Evolutionary conservation across 1,140 invertebrate genomes (phyloP).

Genomic region (Psix sp.): DNA sequence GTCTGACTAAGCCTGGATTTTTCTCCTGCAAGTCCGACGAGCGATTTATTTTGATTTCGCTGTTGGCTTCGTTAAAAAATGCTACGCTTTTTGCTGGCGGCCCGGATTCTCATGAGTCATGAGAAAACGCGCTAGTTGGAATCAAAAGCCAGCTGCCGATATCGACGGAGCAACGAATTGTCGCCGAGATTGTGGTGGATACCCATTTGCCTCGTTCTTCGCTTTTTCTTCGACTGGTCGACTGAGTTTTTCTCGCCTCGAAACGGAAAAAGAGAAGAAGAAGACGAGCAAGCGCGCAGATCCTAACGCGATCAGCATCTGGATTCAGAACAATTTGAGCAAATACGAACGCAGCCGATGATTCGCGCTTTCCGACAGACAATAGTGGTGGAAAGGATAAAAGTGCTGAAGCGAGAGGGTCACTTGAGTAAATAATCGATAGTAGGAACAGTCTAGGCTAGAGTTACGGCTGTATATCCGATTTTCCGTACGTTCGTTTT

Average conservation of each 20-base stretch:
- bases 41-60: constrained; percentile 48
- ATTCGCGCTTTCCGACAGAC: constrained; percentile 30
- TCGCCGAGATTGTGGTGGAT: constrained; percentile 51
- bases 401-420: constrained; percentile 50
- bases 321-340: constrained; percentile 25
- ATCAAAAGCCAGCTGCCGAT: constrained; percentile 44
- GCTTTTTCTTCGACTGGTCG: constrained; percentile 17
- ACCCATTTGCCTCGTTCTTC: constrained; percentile 22
- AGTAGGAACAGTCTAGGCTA: constrained; percentile 49
- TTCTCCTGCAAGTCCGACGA: background rate
- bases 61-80: constrained; percentile 28
- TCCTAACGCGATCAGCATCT: constrained; percentile 46
- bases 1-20: no score
- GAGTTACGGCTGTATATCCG: constrained; percentile 52
- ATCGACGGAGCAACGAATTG: constrained; percentile 37
- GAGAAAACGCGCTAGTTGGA: constrained; percentile 33
- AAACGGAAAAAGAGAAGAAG: constrained; percentile 16
- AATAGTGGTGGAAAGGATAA: constrained; percentile 28
- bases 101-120: constrained; percentile 56
- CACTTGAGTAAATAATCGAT: constrained; percentile 63
- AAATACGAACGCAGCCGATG: constrained; percentile 38
- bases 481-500: constrained; percentile 28
- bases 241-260: constrained; percentile 16
- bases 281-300: constrained; percentile 18
- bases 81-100: constrained; percentile 12